Base-by-base conservation (phyloP, 2,888 invertebrate species). In the Lochmaea crataegi region DNA sequence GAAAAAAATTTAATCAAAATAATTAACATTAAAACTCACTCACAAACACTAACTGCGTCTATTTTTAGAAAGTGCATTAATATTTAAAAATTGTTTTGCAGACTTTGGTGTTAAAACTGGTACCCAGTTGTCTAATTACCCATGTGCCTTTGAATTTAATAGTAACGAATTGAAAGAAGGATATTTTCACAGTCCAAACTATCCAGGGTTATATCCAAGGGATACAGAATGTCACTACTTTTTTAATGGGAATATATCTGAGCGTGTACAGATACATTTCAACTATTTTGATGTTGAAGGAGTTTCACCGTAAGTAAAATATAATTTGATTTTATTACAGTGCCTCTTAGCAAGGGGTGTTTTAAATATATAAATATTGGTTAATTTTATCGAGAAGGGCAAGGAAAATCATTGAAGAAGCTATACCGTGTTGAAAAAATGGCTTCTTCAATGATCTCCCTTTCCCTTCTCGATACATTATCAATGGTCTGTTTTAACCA, bases 231-330 rank as follows among this genome's bases (percentile, higher is more conserved):
- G 97, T 85, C 94, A 96, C 86, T 97, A 96, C 87, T 95, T 94
- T 87, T 97, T 97, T 86, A 92, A 95, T 83, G 97, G 96, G 5
- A 90, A 90, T 71, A 89, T 89, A 78, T 92, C 92, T 75, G 95
- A 96, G 84, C 92, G 93, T 83, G 92, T 96, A 74, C 93, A 93
- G 82, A 89, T 97, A 76, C 93, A 94, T 84, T 97, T 97, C 85
- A 93, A 93, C 65, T 95, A 94, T 87, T 97, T 97, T 84, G 96
- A 97, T 85, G 94, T 98, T 58, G 98, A 98, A 87, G 98, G 98
- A 77, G 94, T 97, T 73, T 89, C 93, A 81, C 97, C 96, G 97
- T 98, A 90, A 93, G 94, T 91, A 42, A n/a, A 6, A 9, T 32
- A 32, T 32, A 7, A 0, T 32, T 32, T 32, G 32, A 7, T 32